A percentile compares a stretch with the other conserved stretches of the same genome.
Evolutionary conservation across 2,888 invertebrate species (phyloP).

Genomic region (Trachelus tabidus): DNA sequence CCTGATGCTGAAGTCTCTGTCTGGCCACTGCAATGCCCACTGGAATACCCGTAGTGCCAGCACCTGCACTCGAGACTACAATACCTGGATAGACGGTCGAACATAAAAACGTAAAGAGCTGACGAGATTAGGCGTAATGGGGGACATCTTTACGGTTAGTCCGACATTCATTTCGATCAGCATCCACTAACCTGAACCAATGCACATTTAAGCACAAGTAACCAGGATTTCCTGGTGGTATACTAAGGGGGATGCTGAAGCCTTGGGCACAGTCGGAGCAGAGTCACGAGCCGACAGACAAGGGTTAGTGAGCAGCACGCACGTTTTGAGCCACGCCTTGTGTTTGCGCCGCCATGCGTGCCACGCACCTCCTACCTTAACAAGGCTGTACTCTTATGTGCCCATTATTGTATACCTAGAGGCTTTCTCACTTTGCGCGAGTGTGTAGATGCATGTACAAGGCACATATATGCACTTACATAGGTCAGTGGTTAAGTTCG

Average conservation of each 20-base stretch:
- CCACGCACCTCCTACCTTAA: constrained; percentile 61
- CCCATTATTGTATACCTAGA: background rate
- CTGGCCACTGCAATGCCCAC: constrained; percentile 88
- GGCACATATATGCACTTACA: background rate
- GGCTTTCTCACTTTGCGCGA: background rate
- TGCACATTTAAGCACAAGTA: background rate
- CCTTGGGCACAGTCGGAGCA: constrained; percentile 22
- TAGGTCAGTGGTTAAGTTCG: background rate
- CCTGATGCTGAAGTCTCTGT: constrained; percentile 77
- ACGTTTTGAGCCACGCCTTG: constrained; percentile 59
- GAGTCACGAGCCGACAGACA: constrained; percentile 12
- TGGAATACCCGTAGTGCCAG: constrained; percentile 71
- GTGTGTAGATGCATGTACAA: background rate
- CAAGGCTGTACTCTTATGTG: constrained; percentile 28
- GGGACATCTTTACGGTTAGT: background rate
- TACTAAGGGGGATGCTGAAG: constrained; percentile 18
- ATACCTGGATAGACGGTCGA: constrained; percentile 46
- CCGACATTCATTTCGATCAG: background rate
- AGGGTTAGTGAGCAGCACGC: background rate
- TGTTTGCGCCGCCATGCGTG: constrained; percentile 62
- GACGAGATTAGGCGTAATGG: background rate
- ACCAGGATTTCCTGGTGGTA: background rate
- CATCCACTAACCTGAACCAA: background rate
- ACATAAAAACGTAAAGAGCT: background rate
- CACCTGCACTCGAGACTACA: constrained; percentile 55